Base-by-base conservation (phyloP, 2,888 invertebrate genomes). In the Neoitamus cyanurus region DNA sequence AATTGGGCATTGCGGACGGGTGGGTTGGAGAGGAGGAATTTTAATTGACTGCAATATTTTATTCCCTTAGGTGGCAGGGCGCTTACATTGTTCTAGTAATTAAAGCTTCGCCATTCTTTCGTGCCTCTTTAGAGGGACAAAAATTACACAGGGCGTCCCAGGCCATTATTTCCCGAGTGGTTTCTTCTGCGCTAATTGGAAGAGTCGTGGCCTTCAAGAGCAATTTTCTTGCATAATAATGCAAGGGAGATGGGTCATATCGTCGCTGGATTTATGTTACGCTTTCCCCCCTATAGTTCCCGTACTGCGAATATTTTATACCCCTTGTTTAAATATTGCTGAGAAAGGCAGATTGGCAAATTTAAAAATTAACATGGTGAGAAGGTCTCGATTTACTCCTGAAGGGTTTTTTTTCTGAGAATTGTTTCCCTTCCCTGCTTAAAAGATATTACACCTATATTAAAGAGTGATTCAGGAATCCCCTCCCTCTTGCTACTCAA, bases 21-120 rank as follows among this genome's bases (percentile, higher is more conserved):
- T n/a, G 15, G 75, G 25, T 7, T 13, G 46, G 20, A 31, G 20
- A 34, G 5, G 37, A 42, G 42, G 69, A 82, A 68, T 82, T 82
- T 82, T 69, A 82, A 82, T 82, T 82, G 69, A 82, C 69, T 82
- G 82, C 82, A 36, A 82, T 69, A 82, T 68, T 36, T 82, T 69
- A 82, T 69, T 68, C 69, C 69, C 82, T 36, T 25, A 15, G 48
- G 78, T 15, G 34, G 31, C 69, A 6, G 37, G 37, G 82, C 36
- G 6, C 28, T 36, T 36, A 82, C 69, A 82, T 82, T 82, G 82
- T 82, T 82, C 69, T 82, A 69, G 69, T 82, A 82, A 82, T 82
- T 68, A 82, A 82, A 42, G 82, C 37, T 46, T 34, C 36, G 20
- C 78, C 37, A 15, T 30, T 48, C 30, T 78, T 37, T 36, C 28